Base-by-base conservation (phyloP, 2,888 invertebrate species). In the Nebria brevicollis region DNA sequence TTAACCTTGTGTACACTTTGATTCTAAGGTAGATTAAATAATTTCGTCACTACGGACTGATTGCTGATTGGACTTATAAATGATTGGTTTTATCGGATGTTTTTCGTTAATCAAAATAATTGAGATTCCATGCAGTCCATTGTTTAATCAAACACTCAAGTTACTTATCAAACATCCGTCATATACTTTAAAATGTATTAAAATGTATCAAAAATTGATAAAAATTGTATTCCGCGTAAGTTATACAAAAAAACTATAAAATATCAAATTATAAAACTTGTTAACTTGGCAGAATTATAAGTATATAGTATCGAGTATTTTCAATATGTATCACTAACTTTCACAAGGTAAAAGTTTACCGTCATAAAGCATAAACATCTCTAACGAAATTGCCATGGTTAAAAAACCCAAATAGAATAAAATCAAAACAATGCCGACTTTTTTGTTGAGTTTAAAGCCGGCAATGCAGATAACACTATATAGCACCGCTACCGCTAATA, bases 341-440 rank as follows among this genome's bases (percentile, higher is more conserved):
- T 75, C 72, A 72, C 80, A 80, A 8, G 75, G 80, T 13, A 34
- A 70, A 3, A 80, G 8, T 34, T 80, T 80, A 4, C 80, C 80
- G 7, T 80, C 80, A 65, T 80, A 72, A 75, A 75, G 86, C 75
- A 88, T 86, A n/a, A 88, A 85, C 87, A 94, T 91, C 89, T 97
- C 97, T 77, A 95, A 93, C 34, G 96, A 89, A 82, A 96, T 93
- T 4, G 97, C 95, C 77, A 96, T 90, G 0, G 93, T 91, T 4
- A 97, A 93, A 85, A 95, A 96, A 4, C 93, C 86, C 0, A 90
- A 84, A 86, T 97, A 97, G 8, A 95, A 90, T 0, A 90, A 65
- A 1, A 94, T 86, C 20, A 96, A 91, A 0, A 94, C 90, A 0
- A 89, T 83, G 11, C 97, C 97, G 4, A 95, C 92, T 75, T 90